These are phyloP conservation scores for Mionectes olivaceus DNA, from an alignment of 2,797 vertebrate species.

Conservation along the genomic window DNA sequence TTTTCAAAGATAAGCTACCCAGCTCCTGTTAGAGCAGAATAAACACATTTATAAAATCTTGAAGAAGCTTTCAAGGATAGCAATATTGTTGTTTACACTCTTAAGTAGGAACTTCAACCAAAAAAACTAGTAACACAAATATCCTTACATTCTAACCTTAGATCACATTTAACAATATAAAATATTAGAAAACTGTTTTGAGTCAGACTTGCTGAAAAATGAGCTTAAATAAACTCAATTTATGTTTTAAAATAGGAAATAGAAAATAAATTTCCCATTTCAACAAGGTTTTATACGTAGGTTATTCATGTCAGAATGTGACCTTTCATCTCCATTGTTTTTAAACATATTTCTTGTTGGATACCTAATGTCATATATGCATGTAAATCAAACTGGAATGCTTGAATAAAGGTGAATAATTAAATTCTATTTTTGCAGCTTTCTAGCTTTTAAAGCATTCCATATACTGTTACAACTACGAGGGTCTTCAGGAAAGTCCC, in stretches of 20 bases:
- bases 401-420: neutral
- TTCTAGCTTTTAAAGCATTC: neutral
- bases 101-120: neutral
- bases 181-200: neutral
- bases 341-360: neutral
- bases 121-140: neutral
- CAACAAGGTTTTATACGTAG: neutral
- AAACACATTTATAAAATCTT: neutral
- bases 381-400: neutral
- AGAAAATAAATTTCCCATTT: neutral
- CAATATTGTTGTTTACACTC: neutral
- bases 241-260: neutral
- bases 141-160: neutral
- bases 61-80: neutral
- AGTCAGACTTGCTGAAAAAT: neutral
- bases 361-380: neutral
- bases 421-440: neutral
- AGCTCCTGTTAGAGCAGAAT: neutral
- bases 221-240: neutral
- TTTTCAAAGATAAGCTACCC: neutral
- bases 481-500: neutral
- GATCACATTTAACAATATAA: neutral
- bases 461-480: neutral
- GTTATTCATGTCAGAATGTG: neutral
- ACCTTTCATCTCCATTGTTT: neutral